A percentile compares a stretch with the other conserved stretches of the same genome.
Evolutionary conservation across 2,113 vertebrate species (phyloP).

Genomic region (Cavia aperea): DNA sequence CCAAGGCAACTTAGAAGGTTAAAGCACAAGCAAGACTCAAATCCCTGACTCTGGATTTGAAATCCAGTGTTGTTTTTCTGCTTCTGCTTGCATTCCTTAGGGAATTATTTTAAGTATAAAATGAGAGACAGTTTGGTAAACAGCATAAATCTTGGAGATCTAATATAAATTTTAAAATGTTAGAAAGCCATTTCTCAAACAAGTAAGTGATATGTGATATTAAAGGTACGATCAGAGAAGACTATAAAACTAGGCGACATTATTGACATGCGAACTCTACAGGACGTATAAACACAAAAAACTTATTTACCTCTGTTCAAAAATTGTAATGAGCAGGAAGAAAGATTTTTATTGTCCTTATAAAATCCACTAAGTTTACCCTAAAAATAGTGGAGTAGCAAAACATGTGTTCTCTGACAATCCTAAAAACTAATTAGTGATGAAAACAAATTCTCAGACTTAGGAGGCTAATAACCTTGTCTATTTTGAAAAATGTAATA

Average conservation of each 20-base stretch:
- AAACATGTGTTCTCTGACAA: conserved; percentile 29
- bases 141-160: background rate
- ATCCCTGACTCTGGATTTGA: background rate
- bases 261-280: background rate
- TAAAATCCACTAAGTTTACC: conserved; percentile 2
- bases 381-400: background rate
- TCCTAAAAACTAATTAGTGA: conserved; percentile 48
- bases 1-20: background rate
- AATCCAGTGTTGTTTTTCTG: background rate
- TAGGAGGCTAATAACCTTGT: conserved; percentile 36
- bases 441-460: conserved; percentile 43
- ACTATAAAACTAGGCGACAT: background rate
- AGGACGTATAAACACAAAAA: background rate
- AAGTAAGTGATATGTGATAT: background rate
- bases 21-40: background rate
- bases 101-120: background rate
- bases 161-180: conserved; percentile 16
- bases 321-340: conserved; percentile 23
- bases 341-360: background rate
- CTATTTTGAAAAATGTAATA: conserved; percentile 49
- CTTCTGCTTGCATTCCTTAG: background rate
- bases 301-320: background rate
- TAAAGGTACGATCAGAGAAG: background rate
- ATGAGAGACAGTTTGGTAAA: background rate
- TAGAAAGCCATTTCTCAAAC: background rate